These are phyloP conservation scores for Chaetura pelagica DNA, from an alignment of 2,113 vertebrate species.

Conservation along the genomic window DNA sequence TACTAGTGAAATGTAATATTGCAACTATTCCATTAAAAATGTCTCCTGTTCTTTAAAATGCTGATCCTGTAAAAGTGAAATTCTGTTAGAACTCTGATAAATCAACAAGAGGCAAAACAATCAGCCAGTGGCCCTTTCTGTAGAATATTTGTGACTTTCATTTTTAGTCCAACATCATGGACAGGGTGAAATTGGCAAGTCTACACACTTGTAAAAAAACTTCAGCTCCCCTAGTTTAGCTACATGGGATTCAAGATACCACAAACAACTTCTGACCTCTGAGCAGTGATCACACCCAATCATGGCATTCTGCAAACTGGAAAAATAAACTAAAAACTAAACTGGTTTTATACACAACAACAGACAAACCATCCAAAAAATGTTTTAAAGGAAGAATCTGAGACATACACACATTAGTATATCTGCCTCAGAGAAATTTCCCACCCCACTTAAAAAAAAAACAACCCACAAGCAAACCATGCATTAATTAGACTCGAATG, in stretches of 20 bases:
- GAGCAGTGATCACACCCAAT: not conserved
- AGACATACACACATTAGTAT: not conserved
- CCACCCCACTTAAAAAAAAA: not conserved
- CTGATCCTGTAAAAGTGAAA: not conserved
- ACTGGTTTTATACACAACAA: not conserved
- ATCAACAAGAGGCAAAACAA: not conserved
- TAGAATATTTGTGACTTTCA: not conserved
- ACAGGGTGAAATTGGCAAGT: not conserved
- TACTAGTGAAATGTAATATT: not conserved
- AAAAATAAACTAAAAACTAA: not conserved
- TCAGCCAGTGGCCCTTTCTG: not conserved
- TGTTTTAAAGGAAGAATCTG: not conserved
- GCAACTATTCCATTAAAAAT: not conserved
- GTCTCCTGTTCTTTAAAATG: not conserved
- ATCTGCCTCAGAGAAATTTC: not conserved
- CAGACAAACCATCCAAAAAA: not conserved
- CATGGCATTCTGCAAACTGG: not conserved
- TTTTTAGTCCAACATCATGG: not conserved
- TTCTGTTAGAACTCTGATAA: not conserved
- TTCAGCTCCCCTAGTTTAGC: not conserved
- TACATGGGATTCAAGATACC: not conserved
- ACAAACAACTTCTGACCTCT: not conserved
- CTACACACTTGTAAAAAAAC: not conserved
- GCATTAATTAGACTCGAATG: not conserved
- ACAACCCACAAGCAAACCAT: not conserved